Conservation (phyloP, 2,797 vertebrate species). For the Lacerta agilis region DNA sequence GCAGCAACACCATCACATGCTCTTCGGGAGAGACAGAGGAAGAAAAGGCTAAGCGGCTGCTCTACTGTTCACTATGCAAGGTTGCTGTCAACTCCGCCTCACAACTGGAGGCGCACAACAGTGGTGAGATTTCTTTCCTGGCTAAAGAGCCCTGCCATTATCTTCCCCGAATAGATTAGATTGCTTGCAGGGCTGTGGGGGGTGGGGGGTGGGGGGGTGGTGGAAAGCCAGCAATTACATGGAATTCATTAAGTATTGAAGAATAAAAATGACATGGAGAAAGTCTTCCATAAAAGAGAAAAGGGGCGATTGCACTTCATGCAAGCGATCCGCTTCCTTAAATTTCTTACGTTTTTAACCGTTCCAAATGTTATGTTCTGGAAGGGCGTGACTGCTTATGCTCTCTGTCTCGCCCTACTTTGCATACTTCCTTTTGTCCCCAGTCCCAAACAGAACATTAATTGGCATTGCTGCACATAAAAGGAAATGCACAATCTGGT, state of each 20-base stretch:
- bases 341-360: conserved; percentile 36
- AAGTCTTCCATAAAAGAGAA: conserved; percentile 36
- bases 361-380: conserved; percentile 33
- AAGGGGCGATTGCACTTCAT: conserved; percentile 34
- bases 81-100: conserved; percentile 97
- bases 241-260: conserved; percentile 70
- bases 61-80: conserved; percentile 99
- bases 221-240: conserved; percentile 67
- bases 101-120: conserved; percentile 97
- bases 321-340: conserved; percentile 45
- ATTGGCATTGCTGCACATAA: conserved; percentile 42
- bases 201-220: conserved; percentile 61
- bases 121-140: conserved; percentile 84
- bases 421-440: conserved; percentile 41
- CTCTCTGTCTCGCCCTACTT: conserved; percentile 40
- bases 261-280: conserved; percentile 63
- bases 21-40: conserved; percentile 88
- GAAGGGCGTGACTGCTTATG: conserved; percentile 44
- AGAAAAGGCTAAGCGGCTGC: conserved; percentile 91
- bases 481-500: neutral
- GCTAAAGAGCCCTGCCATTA: conserved; percentile 69
- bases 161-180: conserved; percentile 72
- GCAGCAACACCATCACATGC: conserved; percentile 69
- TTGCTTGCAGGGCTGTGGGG: conserved; percentile 67
- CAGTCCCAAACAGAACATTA: conserved; percentile 39